Base-by-base conservation (phyloP, 2,888 invertebrate genomes). In the Hemicrepidius hirtus region DNA sequence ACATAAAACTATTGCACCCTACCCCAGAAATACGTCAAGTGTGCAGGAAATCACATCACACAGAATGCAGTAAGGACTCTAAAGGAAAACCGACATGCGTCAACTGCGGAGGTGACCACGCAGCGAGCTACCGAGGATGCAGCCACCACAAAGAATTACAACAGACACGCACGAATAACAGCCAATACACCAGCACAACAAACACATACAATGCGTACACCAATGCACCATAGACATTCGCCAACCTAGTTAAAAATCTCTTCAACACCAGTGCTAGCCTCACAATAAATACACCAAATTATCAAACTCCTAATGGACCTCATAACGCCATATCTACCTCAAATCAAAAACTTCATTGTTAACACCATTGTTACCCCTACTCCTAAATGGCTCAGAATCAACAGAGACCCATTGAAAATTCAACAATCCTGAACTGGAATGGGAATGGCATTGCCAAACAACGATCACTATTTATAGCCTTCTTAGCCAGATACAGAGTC, bases 371-470 rank as follows among this genome's bases (percentile, higher is more conserved):
- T 1, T 57, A 9, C 59, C 67, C 1, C 10, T 55, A 18, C 18
- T 57, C 32, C 20, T 44, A 12, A 67, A 67, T 57, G 57, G 21
- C 40, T 18, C 44, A 16, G 57, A 67, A 57, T 18, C 46, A 20
- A 7, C 18, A 44, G 3, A 37, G n/a, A n/a, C n/a, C n/a, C n/a
- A n/a, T n/a, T n/a, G 18, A 57, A 28, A 35, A 21, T 24, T 16
- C 9, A 67, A 41, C 13, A 41, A 57, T 57, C 32, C 49, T 67
- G 7, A 67, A 67, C 32, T 67, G 57, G 55, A 67, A 67, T 44
- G 67, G 35, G 10, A 67, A 57, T 44, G 67, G 35, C 1, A 18
- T 67, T 28, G n/a, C 1, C 21, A 24, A 12, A 1, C 44, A 67
- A 46, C 0, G 57, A 41, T 46, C 67, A 12, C 28, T 28, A 3